phyloP scores from a whole-genome alignment of 2,113 vertebrate species.

The Aldabrachelys gigantea region DNA sequence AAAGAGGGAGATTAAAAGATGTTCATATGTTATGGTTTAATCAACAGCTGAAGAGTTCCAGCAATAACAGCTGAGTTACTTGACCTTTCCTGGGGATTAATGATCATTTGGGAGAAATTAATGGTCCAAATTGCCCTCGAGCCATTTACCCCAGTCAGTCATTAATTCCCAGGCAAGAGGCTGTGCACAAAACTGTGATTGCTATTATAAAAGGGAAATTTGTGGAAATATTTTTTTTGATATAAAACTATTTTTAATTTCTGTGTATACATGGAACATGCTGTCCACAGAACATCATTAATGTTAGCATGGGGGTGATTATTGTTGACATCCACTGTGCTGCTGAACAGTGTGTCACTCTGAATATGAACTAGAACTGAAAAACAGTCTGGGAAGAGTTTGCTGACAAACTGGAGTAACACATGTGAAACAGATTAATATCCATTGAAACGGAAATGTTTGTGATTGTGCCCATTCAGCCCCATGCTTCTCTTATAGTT shows the following conservation, averaged over 20 bases:
- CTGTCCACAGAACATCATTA: background rate
- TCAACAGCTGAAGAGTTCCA: background rate
- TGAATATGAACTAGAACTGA: background rate
- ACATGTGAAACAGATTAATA: background rate
- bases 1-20: background rate
- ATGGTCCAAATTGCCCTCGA: background rate
- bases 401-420: background rate
- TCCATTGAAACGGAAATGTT: background rate
- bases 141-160: background rate
- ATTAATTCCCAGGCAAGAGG: background rate
- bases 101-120: background rate
- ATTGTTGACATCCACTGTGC: background rate
- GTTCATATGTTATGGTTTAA: background rate
- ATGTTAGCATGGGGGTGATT: background rate
- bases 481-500: background rate
- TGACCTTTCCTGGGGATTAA: background rate
- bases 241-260: background rate
- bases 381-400: background rate
- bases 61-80: background rate
- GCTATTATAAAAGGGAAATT: accelerated
- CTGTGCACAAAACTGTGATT: background rate
- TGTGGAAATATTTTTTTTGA: background rate
- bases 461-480: background rate
- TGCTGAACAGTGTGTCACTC: background rate
- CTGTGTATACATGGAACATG: accelerated